Percentiles rank a stretch among this genome's conserved stretches.
phyloP scores from a whole-genome alignment of 2,888 invertebrate species.

The Phalera bucephala region DNA sequence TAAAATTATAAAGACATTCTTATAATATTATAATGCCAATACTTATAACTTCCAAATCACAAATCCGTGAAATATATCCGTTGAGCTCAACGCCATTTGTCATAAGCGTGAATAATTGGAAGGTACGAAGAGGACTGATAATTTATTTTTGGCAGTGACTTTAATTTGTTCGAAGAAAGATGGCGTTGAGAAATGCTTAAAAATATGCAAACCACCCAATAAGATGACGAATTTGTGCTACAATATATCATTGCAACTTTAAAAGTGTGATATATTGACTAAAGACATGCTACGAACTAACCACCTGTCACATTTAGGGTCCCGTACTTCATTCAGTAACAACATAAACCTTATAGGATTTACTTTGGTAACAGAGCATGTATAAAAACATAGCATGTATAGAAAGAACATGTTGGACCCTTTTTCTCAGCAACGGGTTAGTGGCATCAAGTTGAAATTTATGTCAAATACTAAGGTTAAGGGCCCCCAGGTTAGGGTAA shows the following conservation, averaged over 20 bases:
- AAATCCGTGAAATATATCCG: constrained; percentile 72
- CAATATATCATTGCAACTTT: not conserved
- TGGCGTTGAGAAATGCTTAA: constrained; percentile 20
- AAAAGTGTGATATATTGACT: too few species aligned
- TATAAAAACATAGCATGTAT: too few species aligned
- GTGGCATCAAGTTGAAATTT: too few species aligned
- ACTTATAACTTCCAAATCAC: constrained; percentile 49
- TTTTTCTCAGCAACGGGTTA: too few species aligned
- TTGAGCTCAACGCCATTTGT: constrained; percentile 55
- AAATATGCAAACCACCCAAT: constrained; percentile 48
- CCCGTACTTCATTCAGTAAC: too few species aligned
- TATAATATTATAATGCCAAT: constrained; percentile 32
- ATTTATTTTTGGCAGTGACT: constrained; percentile 63
- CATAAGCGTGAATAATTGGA: constrained; percentile 67
- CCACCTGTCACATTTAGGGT: too few species aligned
- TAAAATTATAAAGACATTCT: constrained; percentile 17
- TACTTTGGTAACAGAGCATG: too few species aligned
- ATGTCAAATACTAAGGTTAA: too few species aligned
- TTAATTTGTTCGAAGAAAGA: constrained; percentile 49
- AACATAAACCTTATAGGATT: too few species aligned
- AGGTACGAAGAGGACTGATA: constrained; percentile 45
- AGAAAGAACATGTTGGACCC: too few species aligned
- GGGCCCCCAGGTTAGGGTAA: too few species aligned
- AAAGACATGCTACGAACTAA: too few species aligned
- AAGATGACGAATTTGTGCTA: constrained; percentile 3